Evolutionary conservation across 1,140 invertebrate genomes (phyloP).

Genomic region (Scylla paramamosain): DNA sequence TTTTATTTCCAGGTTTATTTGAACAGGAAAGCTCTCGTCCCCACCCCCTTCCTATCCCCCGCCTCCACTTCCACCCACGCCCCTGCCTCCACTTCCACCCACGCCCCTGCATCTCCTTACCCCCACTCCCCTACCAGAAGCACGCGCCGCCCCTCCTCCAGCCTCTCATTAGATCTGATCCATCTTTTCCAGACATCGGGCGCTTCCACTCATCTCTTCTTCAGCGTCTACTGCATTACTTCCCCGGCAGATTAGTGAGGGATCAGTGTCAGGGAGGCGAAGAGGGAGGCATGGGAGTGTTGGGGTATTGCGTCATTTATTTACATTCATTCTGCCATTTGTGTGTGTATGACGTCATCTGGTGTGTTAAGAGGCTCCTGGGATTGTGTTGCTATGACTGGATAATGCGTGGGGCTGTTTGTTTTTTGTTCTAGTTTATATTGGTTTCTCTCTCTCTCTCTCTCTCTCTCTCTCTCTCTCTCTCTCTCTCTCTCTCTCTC

Average conservation of each 20-base stretch:
- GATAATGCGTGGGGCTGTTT: too few relatives aligned
- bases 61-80: not conserved
- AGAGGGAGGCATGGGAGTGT: too few relatives aligned
- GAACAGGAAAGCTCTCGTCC: conserved; percentile 18
- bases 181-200: not conserved
- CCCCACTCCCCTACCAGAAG: not conserved
- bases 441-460: not conserved
- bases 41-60: not conserved
- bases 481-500: too few relatives aligned
- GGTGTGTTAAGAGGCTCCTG: too few relatives aligned
- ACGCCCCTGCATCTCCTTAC: not conserved
- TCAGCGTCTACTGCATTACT: too few relatives aligned
- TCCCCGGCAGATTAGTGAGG: too few relatives aligned
- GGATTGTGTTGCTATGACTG: too few relatives aligned
- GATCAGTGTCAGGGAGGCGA: too few relatives aligned
- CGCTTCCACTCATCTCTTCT: not conserved
- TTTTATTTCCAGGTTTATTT: conserved; percentile 13
- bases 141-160: too few relatives aligned
- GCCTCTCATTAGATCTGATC: not conserved
- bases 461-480: not conserved
- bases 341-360: too few relatives aligned
- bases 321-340: not conserved
- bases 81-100: not conserved
- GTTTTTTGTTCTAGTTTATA: too few relatives aligned
- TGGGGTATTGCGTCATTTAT: not conserved